Base-by-base conservation (phyloP, 2,113 vertebrate genomes). In the Xerus inauris region DNA sequence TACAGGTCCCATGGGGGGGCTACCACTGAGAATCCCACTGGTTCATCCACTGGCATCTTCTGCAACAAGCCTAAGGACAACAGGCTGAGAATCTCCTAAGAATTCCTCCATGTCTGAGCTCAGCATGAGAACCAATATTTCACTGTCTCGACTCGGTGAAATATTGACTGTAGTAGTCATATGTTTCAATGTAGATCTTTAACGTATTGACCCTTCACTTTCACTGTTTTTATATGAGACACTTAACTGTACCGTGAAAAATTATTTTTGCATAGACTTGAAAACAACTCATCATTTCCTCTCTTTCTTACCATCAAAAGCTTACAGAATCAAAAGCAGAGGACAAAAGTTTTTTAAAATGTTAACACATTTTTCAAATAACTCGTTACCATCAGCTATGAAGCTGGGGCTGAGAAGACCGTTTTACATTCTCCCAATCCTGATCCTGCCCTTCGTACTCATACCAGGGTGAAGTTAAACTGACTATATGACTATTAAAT, bases 301-400 rank as follows among this genome's bases (percentile, higher is more conserved):
- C 75, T 54, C 86, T 71, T 87, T 65, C 67, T 57, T 40, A 38
- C 11, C 62, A 51, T 4, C 8, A 47, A 92, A 45, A 88, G 75
- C 77, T 82, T 14, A 69, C 2, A 47, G 79, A 94, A 45, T 76
- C 75, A 62, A 94, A 90, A 54, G 35, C 59, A 47, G 51, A 51
- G 38, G 82, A 87, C n/a, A 84, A 1, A 16, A 82, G 24, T 22
- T 73, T 81, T 83, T 42, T 35, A 57, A 67, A 84, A 40, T 3
- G 3, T 13, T 6, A 62, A 42, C 6, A 54, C 9, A 32, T 59
- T 40, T 45, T 64, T 82, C 90, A 26, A 14, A n/a, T 38, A 22
- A 24, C 5, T 12, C 16, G n/a, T 17, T 32, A 77, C 10, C 16
- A n/a, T 12, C 8, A 38, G 80, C 84, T 32, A 1, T 19, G 35